Percentiles rank a stretch among this genome's conserved stretches.
phyloP scores from a whole-genome alignment of 1,140 invertebrate species.

The Lasioglossum albipes region DNA sequence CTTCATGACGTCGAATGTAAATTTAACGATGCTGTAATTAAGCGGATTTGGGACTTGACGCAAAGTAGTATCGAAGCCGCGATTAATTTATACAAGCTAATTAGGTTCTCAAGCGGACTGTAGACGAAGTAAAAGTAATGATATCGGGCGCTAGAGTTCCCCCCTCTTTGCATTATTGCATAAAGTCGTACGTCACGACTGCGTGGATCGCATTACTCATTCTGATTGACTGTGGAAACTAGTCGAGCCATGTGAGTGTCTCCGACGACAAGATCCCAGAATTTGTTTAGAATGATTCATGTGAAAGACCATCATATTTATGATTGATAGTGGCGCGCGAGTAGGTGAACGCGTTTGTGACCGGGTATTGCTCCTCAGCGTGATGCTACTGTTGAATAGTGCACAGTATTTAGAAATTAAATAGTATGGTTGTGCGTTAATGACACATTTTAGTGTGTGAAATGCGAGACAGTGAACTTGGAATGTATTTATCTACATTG shows the following conservation, averaged over 20 bases:
- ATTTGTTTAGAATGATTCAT: background rate
- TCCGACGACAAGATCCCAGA: background rate
- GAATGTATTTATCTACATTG: no score
- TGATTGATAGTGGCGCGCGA: no score
- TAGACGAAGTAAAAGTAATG: conserved; percentile 1
- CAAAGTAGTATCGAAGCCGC: background rate
- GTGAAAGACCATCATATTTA: no score
- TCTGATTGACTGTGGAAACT: background rate
- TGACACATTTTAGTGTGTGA: no score
- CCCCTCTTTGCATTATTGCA: background rate
- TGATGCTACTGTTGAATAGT: no score
- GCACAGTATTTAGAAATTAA: no score
- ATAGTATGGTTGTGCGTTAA: no score
- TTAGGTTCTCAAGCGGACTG: background rate
- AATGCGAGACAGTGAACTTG: no score
- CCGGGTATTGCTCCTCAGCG: no score
- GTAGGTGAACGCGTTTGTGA: no score
- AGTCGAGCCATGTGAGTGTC: background rate
- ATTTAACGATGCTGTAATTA: background rate
- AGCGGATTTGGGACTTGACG: no score
- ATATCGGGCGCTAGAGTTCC: background rate
- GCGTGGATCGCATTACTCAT: conserved; percentile 13
- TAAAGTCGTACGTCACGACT: background rate
- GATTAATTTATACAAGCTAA: background rate
- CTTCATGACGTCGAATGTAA: no score